Conservation (phyloP, 2,113 vertebrate species). For the Entelurus aequoreus region DNA sequence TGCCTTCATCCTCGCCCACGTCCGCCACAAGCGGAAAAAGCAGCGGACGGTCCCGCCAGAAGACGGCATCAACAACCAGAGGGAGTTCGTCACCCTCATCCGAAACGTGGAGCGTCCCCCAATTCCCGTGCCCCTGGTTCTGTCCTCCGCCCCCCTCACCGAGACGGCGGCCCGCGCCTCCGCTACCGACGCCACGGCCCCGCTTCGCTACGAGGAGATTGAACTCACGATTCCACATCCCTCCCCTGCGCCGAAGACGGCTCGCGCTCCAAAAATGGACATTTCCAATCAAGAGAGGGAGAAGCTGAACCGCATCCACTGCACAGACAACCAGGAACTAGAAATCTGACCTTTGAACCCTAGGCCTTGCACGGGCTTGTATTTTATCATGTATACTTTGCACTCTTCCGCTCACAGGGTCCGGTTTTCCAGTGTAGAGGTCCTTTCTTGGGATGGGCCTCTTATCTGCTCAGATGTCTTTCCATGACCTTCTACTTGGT, state of each 20-base stretch:
- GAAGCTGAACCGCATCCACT: slow-evolving; percentile 73
- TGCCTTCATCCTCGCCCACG: slow-evolving; percentile 60
- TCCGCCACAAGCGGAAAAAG: slow-evolving; percentile 68
- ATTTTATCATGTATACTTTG: slow-evolving; percentile 27
- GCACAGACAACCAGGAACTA: slow-evolving; percentile 68
- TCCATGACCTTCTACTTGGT: slow-evolving; percentile 11
- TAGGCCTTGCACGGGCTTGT: slow-evolving; percentile 5
- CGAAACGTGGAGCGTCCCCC: slow-evolving; percentile 68
- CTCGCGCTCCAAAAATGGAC: slow-evolving; percentile 67
- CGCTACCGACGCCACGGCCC: slow-evolving; percentile 11
- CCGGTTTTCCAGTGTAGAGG: slow-evolving; percentile 16
- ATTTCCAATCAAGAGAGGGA: slow-evolving; percentile 76
- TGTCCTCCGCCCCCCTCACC: slow-evolving; percentile 2
- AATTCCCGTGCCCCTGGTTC: slow-evolving; percentile 2
- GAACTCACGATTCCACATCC: slow-evolving; percentile 67
- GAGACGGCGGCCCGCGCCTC: slow-evolving; percentile 32
- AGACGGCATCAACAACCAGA: slow-evolving; percentile 75
- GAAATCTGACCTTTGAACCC: slow-evolving; percentile 63
- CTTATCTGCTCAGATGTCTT: slow-evolving; percentile 21
- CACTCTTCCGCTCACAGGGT: slow-evolving; percentile 35
- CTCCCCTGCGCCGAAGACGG: slow-evolving; percentile 59
- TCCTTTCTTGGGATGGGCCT: slow-evolving; percentile 23
- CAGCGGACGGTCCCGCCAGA: slow-evolving; percentile 56
- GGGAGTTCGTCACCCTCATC: slow-evolving; percentile 74
- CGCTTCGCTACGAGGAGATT: slow-evolving; percentile 69